Conservation (phyloP, 2,888 invertebrate species). For the Fissipunctia ypsillon region DNA sequence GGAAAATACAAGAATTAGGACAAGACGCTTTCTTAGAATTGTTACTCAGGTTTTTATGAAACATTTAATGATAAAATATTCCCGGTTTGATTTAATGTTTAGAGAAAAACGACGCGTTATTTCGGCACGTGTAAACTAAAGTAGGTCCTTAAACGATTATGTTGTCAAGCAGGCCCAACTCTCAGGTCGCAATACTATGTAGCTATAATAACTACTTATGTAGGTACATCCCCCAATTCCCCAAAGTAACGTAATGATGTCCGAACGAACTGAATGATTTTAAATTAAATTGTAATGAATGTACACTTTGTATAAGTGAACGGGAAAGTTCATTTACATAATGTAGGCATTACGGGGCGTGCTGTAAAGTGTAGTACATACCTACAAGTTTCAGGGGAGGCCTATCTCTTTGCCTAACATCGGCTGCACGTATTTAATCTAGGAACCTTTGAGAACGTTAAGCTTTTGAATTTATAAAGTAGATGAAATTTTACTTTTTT, state of each 20-base stretch:
- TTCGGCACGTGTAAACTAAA: not conserved
- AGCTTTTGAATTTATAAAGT: slow-evolving; percentile 3
- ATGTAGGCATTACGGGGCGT: slow-evolving; percentile 68
- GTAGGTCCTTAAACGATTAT: not conserved
- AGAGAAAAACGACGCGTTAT: not conserved
- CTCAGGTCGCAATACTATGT: not conserved
- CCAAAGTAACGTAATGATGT: slow-evolving; percentile 16
- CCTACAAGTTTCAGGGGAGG: slow-evolving; percentile 60
- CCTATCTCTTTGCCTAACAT: slow-evolving; percentile 42
- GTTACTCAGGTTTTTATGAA: slow-evolving; percentile 23
- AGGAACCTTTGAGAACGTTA: slow-evolving; percentile 8
- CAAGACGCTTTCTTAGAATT: slow-evolving; percentile 17
- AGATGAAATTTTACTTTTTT: not conserved
- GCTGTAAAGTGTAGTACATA: slow-evolving; percentile 56
- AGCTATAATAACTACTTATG: slow-evolving; percentile 2
- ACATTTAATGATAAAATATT: slow-evolving; percentile 30
- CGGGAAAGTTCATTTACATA: slow-evolving; percentile 70
- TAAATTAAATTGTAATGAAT: slow-evolving; percentile 65
- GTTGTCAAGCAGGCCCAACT: not conserved
- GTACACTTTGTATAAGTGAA: slow-evolving; percentile 62
- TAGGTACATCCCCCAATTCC: slow-evolving; percentile 14
- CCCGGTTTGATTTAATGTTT: slow-evolving; percentile 4
- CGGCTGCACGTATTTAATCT: slow-evolving; percentile 47
- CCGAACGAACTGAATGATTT: slow-evolving; percentile 42
- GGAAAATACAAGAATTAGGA: slow-evolving; percentile 35